Base-by-base conservation (phyloP, 1,140 invertebrate genomes). In the Ptiloglossa arizonensis region DNA sequence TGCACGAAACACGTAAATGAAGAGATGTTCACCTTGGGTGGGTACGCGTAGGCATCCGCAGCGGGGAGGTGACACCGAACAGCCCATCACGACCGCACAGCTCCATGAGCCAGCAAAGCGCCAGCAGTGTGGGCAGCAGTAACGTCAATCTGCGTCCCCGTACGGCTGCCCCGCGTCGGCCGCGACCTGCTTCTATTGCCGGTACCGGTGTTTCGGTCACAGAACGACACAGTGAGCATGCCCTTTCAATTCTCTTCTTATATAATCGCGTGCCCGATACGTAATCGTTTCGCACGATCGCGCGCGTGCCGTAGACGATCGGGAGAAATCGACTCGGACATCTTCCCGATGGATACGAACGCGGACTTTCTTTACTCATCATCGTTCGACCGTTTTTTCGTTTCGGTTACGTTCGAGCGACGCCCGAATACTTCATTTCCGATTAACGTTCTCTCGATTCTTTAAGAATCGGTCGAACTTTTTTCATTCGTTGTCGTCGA, bases 121-220 rank as follows among this genome's bases (percentile, higher is more conserved):
- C 92, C 86, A 94, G 92, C 87, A 94, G 93, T 84, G 92, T 93
- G 81, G 92, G 91, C 84, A 93, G 93, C 85, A 90, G 91, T 89
- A 93, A 91, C 88, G 93, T 93, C 88, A 94, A 91, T 93, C 87
- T 94, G 82, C 93, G 95, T 83, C 93, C 94, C 59, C 89, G 93
- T 41, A 91, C 91, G 59, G 93, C 94, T 66, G 93, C 94, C 71
- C 94, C 95, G 71, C 92, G 95, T 81, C 94, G 95, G 88, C 96
- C 95, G 60, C 94, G 97, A 73, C 97, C 97, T 81, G 95, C 96
- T 86, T 97, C 96, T 92, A 97, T 97, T 88, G 97, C 96, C 83
- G 96, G 96, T 87, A 97, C 96, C 78, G 96, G 96, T 76, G 95
- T 97, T 90, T 95, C 96, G 92, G 93, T 94, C 87, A 89, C 90